Percentiles rank a stretch among this genome's conserved stretches.
phyloP scores from a whole-genome alignment of 2,888 invertebrate genomes.

The Girardia tigrina region DNA sequence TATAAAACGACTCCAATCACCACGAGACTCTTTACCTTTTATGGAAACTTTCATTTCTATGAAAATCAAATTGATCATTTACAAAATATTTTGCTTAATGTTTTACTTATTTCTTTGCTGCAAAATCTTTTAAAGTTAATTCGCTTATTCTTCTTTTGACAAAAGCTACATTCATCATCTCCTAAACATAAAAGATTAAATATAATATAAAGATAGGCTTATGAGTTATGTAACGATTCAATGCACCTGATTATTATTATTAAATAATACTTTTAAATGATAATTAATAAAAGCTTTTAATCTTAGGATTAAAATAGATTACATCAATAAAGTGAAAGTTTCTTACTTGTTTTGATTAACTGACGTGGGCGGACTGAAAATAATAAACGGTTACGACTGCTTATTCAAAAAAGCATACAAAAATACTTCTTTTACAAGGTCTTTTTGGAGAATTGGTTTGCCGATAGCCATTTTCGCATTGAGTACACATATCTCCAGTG shows the following conservation, averaged over 20 bases:
- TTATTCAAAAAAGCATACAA: too few relatives aligned
- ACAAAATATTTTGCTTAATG: neutral
- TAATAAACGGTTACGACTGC: too few relatives aligned
- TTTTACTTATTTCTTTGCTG: slow-evolving; percentile 11
- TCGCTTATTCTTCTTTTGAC: neutral
- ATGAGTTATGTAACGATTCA: too few relatives aligned
- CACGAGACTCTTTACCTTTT: neutral
- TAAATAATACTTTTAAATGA: too few relatives aligned
- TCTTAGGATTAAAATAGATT: too few relatives aligned
- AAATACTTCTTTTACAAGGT: slow-evolving; percentile 7
- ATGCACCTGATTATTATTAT: too few relatives aligned
- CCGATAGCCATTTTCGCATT: neutral
- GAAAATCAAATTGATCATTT: neutral
- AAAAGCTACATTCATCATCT: neutral
- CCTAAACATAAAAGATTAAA: neutral
- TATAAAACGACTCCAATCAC: neutral
- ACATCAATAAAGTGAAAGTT: too few relatives aligned
- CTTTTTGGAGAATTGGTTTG: neutral
- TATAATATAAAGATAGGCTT: neutral
- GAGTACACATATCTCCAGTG: neutral
- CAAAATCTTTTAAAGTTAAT: slow-evolving; percentile 8
- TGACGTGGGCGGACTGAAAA: neutral
- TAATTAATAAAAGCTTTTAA: too few relatives aligned
- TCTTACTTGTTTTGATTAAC: neutral
- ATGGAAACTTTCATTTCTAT: neutral